These are phyloP conservation scores for Amblyornis subalaris DNA, from an alignment of 2,113 vertebrate genomes.

Conservation along the genomic window DNA sequence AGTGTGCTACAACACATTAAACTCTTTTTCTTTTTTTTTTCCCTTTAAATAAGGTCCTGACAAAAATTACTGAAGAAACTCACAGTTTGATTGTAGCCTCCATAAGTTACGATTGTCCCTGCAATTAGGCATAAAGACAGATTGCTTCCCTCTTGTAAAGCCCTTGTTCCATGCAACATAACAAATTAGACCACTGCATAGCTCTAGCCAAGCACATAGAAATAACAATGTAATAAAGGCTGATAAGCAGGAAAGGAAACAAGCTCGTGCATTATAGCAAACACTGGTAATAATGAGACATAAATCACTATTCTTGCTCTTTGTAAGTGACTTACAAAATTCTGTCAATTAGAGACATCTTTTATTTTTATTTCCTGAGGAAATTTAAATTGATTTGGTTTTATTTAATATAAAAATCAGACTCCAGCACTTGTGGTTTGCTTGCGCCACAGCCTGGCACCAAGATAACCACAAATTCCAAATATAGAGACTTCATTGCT, in stretches of 20 bases:
- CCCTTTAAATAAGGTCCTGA: background rate
- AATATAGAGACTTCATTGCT: constrained; percentile 7
- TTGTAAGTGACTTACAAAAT: background rate
- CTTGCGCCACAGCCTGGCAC: background rate
- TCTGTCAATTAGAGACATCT: background rate
- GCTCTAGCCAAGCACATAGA: background rate
- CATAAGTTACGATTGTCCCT: background rate
- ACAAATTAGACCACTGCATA: constrained; percentile 13
- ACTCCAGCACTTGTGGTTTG: background rate
- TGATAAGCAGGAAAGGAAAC: constrained; percentile 12
- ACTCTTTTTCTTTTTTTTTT: background rate
- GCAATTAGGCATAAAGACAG: constrained; percentile 25
- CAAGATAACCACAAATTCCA: constrained; percentile 28
- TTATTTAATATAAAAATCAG: background rate
- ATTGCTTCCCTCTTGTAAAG: constrained; percentile 23
- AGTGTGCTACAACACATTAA: background rate
- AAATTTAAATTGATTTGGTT: background rate
- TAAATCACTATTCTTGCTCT: background rate
- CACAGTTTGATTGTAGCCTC: background rate
- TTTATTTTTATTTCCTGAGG: background rate
- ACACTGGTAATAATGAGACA: background rate
- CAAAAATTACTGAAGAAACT: background rate
- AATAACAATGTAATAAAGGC: constrained; percentile 6
- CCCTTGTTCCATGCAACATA: background rate
- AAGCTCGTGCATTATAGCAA: background rate